Conservation (phyloP, 2,888 invertebrate genomes). For the Prosapia bicincta region DNA sequence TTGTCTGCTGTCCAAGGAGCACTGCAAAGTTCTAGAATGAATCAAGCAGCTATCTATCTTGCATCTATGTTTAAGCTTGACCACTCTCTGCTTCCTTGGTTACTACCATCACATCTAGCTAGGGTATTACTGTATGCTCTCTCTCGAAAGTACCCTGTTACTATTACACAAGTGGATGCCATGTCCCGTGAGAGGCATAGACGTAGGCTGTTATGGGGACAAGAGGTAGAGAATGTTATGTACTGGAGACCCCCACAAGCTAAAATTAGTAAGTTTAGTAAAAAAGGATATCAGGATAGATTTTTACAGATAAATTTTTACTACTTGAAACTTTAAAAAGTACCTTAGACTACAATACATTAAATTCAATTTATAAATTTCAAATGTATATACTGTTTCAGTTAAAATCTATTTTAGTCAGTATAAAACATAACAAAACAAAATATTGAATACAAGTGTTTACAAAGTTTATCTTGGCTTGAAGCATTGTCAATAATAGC, state of each 20-base stretch:
- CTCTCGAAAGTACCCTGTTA: slow-evolving; percentile 63
- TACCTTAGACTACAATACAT: no score
- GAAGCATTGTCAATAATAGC: no score
- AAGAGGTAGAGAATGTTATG: slow-evolving; percentile 58
- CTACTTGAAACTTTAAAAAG: no score
- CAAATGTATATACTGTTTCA: no score
- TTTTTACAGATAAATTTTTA: no score
- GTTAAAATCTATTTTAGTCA: no score
- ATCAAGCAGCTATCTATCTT: slow-evolving; percentile 53
- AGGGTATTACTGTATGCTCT: slow-evolving; percentile 59
- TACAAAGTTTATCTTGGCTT: no score
- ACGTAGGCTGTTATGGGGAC: slow-evolving; percentile 58
- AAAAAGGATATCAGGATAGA: no score
- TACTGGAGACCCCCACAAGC: slow-evolving; percentile 75
- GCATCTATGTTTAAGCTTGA: slow-evolving; percentile 53
- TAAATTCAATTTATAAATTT: no score
- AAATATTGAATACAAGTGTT: no score
- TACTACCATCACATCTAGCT: slow-evolving; percentile 56
- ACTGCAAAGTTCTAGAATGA: slow-evolving; percentile 43
- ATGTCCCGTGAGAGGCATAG: slow-evolving; percentile 44
- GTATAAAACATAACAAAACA: no score
- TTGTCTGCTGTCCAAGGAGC: slow-evolving; percentile 45
- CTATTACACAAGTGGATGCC: slow-evolving; percentile 56
- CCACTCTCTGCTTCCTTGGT: slow-evolving; percentile 58
- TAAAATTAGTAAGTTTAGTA: slow-evolving; percentile 67